A percentile compares a stretch with the other conserved stretches of the same genome.
Evolutionary conservation across 2,888 invertebrate genomes (phyloP).

Genomic region (Omphaloscelis lunosa): DNA sequence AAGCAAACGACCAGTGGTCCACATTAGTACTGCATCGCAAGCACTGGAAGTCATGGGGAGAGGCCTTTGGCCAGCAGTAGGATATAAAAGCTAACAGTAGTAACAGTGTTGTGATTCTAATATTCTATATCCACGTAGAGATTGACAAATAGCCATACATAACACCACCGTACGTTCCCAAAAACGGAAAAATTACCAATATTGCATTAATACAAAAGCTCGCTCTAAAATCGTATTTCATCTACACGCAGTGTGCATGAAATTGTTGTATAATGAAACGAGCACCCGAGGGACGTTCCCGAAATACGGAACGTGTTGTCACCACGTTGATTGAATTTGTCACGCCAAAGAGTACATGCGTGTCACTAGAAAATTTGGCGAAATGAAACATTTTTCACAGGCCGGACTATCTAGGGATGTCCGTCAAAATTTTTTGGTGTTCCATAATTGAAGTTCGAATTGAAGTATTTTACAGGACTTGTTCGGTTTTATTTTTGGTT

Average conservation of each 20-base stretch:
- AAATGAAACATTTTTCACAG: conserved; percentile 62
- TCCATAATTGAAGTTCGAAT: conserved; percentile 39
- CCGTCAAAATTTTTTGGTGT: conserved; percentile 38
- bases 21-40: no score
- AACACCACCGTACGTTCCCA: background rate
- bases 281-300: conserved; percentile 49
- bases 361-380: conserved; percentile 63
- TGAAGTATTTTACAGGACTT: conserved; percentile 36
- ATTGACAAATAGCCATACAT: background rate
- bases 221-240: conserved; percentile 53
- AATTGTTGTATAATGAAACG: conserved; percentile 69
- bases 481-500: conserved; percentile 7
- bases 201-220: conserved; percentile 43
- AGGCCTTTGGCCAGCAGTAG: no score
- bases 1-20: no score
- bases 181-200: conserved; percentile 30
- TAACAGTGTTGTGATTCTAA: background rate
- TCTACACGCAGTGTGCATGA: conserved; percentile 62
- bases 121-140: background rate
- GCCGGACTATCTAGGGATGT: conserved; percentile 24
- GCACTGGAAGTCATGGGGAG: no score
- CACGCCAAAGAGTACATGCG: conserved; percentile 59
- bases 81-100: no score
- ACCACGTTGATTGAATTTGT: conserved; percentile 73
- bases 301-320: conserved; percentile 66